Evolutionary conservation across 2,888 invertebrate genomes (phyloP), one percentile per base, ranked within the genome.

Genomic region (Oscheius sp.): DNA sequence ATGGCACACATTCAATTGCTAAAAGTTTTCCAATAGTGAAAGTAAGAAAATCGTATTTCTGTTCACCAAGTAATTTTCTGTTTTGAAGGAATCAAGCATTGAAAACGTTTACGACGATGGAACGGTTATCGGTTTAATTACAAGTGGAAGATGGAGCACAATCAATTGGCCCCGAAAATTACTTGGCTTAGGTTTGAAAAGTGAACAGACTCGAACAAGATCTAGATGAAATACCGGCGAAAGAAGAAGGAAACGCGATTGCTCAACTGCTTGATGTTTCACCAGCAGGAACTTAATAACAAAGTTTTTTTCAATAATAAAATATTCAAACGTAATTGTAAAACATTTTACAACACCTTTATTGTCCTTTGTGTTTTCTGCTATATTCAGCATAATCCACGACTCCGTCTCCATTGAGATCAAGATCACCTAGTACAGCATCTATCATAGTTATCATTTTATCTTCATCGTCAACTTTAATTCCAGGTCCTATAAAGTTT

Each of bases 351-450:
- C 30, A 64, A 28, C 38, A 50, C n/a, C 14, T 64, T 41, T 64
- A 51, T 22, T 50, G 41, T 20, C 44, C 22, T 30, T 59, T 41
- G 33, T 67, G 70, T 50, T 71, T 78, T 76, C 91, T 90, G 17
- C 94, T 91, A 87, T 95, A 95, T 88, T 95, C 95, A 0, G 94
- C 92, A 87, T 95, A 95, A 86, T 94, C 94, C 75, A 95, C 94
- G 84, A 90, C 94, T 0, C 95, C 95, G 85, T 95, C 95, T 68
- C 89, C 88, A 82, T 93, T 90, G 57, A 90, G 90, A 85, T 95
- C 95, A 82, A 95, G 94, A 90, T 93, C 92, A 28, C 71, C 63
- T 8, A 79, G 63, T 8, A 79, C 79, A 5, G 70, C 67, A 49
- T 79, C 79, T 8, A 79, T 72, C 51, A 77, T 72, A 45, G 70